Base-by-base conservation (phyloP, 2,888 invertebrate species). In the Cistogaster globosa region DNA sequence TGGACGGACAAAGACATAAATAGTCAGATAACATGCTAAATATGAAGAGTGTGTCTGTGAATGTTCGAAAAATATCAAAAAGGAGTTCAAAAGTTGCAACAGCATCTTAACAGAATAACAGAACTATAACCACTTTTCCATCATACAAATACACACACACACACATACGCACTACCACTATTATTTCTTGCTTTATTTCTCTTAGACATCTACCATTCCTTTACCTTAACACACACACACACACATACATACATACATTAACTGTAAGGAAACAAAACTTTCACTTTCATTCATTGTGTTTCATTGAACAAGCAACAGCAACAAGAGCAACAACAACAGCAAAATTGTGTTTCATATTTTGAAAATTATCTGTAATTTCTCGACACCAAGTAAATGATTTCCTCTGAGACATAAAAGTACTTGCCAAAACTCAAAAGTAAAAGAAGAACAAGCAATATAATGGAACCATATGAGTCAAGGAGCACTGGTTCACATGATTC, bases 311-410 rank as follows among this genome's bases (percentile, higher is more conserved):
- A 51, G 51, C 45, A 45, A 14, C 42, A 75, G 60, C 42, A 42
- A 12, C 12, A 42, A 42, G 2, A 42, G 42, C 42, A 71, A 60
- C 36, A 57, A 12, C 20, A 67, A 2, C 16, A 9, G 16, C 63
- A 51, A 78, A 51, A 65, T 55, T 62, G 57, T 77, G 69, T 60
- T 77, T 78, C 82, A 86, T 82, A 83, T 83, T 80, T 79, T 45
- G 75, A 86, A 90, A 90, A 90, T 90, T 90, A 90, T 90, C 90
- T 89, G 89, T 88, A 90, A 89, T 90, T 90, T 90, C 90, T 90
- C 89, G 63, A 75, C 85, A 82, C 74, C 82, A 84, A 82, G 85
- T 78, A 79, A 80, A 60, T 76, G 83, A 80, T 83, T 79, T 86
- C 82, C 85, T 80, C 74, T 16, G 85, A 82, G 85, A 82, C 69